These are phyloP conservation scores for Mormyrus hasselquistii DNA, from an alignment of 2,797 vertebrate species.

Conservation along the genomic window DNA sequence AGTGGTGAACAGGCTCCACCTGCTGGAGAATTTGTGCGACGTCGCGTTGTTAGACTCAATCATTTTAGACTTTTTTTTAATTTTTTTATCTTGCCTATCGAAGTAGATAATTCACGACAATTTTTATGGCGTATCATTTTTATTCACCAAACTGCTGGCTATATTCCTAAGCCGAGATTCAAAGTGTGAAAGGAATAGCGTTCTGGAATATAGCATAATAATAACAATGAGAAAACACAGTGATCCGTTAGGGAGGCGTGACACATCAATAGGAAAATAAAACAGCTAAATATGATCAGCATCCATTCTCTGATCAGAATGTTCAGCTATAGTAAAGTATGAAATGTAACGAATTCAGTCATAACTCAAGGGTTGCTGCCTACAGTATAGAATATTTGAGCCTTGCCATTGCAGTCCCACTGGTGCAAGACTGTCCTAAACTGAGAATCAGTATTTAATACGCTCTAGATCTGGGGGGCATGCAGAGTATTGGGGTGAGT, in stretches of 20 bases:
- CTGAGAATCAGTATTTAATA: neutral
- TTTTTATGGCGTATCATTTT: neutral
- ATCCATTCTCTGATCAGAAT: neutral
- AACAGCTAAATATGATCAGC: neutral
- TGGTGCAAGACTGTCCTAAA: neutral
- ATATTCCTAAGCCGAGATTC: neutral
- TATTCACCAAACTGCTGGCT: neutral
- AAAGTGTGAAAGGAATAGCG: neutral
- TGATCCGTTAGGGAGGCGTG: neutral
- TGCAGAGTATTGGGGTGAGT: neutral
- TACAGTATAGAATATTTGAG: neutral
- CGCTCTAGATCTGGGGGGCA: neutral
- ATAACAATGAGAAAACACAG: neutral
- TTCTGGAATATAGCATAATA: neutral
- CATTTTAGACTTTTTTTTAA: neutral
- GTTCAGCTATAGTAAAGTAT: neutral
- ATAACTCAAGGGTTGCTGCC: neutral
- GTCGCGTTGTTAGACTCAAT: neutral
- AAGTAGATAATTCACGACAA: neutral
- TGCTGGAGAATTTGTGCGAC: conserved; percentile 43
- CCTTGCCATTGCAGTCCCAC: neutral
- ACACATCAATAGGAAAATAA: neutral
- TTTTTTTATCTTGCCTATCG: neutral
- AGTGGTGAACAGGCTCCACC: conserved; percentile 54
- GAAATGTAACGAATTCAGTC: neutral